Evolutionary conservation across 2,797 vertebrate species (phyloP).

Genomic region (Arrhamphus sclerolepis): DNA sequence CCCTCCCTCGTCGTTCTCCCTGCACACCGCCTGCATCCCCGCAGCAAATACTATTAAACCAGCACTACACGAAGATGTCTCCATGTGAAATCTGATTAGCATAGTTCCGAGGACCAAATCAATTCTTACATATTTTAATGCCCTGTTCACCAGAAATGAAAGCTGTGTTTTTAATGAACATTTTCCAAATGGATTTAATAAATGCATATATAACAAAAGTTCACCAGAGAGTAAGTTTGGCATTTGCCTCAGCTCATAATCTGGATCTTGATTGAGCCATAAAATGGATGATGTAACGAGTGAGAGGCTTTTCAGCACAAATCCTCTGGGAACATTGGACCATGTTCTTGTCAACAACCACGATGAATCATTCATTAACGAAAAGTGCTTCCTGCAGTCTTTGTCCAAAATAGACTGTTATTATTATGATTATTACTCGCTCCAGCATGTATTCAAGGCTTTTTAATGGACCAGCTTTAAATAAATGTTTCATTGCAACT

Average conservation of each 20-base stretch:
- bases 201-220: conserved; percentile 2
- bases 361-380: conserved; percentile 73
- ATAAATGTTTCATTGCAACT: conserved; percentile 11
- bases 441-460: conserved; percentile 21
- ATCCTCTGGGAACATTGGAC: conserved; percentile 67
- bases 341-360: conserved; percentile 72
- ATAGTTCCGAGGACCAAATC: conserved; percentile 18
- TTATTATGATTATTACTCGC: conserved; percentile 21
- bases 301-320: conserved; percentile 58
- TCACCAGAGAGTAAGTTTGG: conserved; percentile 4
- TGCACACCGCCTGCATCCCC: neutral
- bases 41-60: conserved; percentile 40
- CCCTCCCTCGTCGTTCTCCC: neutral
- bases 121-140: conserved; percentile 24
- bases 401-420: conserved; percentile 44
- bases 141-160: conserved; percentile 14
- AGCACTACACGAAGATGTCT: conserved; percentile 13
- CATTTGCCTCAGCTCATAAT: conserved; percentile 44
- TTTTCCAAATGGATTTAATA: conserved; percentile 5
- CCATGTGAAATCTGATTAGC: conserved; percentile 40
- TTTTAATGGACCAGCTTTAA: conserved; percentile 24
- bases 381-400: conserved; percentile 56
- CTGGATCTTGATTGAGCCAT: conserved; percentile 36
- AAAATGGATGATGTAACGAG: conserved; percentile 42
- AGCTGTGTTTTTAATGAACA: conserved; percentile 1